Evolutionary conservation across 2,888 invertebrate species (phyloP).

Genomic region (Pogonocherus hispidulus): DNA sequence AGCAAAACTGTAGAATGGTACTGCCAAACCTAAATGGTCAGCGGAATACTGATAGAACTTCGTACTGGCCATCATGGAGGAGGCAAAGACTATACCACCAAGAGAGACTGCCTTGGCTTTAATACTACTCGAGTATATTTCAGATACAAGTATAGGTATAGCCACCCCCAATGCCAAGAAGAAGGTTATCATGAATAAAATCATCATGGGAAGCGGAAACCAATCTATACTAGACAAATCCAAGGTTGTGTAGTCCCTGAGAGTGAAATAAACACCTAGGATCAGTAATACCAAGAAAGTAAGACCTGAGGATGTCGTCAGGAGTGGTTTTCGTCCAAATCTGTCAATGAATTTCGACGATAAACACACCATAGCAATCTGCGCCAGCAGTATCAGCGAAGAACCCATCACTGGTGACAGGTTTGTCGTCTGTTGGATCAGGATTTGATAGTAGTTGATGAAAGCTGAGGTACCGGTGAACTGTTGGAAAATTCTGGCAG

Average conservation of each 20-base stretch:
- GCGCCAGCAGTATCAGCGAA: slow-evolving; percentile 67
- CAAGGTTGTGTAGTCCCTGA: slow-evolving; percentile 47
- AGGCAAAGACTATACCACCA: slow-evolving; percentile 52
- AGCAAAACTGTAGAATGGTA: slow-evolving; percentile 58
- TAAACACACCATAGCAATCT: slow-evolving; percentile 59
- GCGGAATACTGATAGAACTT: slow-evolving; percentile 58
- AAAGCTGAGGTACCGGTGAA: slow-evolving; percentile 58
- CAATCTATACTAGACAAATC: slow-evolving; percentile 52
- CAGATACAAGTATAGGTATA: slow-evolving; percentile 55
- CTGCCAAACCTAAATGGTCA: slow-evolving; percentile 55
- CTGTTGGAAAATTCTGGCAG: slow-evolving; percentile 65
- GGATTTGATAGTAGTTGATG: slow-evolving; percentile 57
- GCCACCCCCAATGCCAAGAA: slow-evolving; percentile 54
- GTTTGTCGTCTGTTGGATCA: slow-evolving; percentile 60
- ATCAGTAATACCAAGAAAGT: slow-evolving; percentile 52
- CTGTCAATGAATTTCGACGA: slow-evolving; percentile 59
- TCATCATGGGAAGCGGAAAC: slow-evolving; percentile 58
- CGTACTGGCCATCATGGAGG: slow-evolving; percentile 51
- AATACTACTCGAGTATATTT: slow-evolving; percentile 61
- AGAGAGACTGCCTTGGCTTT: slow-evolving; percentile 58
- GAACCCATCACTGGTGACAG: slow-evolving; percentile 63
- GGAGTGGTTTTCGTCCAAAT: slow-evolving; percentile 56
- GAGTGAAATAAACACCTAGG: slow-evolving; percentile 56
- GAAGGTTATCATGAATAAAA: slow-evolving; percentile 55
- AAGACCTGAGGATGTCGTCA: slow-evolving; percentile 54